Base-by-base conservation (phyloP, 1,140 invertebrate species). In the Leucophenga varia region DNA sequence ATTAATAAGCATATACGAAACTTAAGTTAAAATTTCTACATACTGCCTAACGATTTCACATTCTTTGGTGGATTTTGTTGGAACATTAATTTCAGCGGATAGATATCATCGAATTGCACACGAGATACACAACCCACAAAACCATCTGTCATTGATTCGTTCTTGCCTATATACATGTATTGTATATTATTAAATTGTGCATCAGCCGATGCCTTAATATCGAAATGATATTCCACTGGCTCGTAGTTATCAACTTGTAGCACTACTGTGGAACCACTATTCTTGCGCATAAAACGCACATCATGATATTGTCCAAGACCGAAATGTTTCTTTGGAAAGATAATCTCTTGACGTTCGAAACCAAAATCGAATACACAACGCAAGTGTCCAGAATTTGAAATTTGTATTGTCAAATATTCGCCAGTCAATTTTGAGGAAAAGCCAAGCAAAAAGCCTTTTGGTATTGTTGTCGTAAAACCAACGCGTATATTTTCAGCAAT, bases 111-210 rank as follows among this genome's bases (percentile, higher is more conserved):
- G 69, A 97, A 96, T 77, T 95, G 90, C 5, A 96, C 90, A 43
- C 93, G 77, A 17, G 89, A 95, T 34, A 98, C 86, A 70, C 94
- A 98, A 2, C 94, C 95, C 35, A 85, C 82, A 76, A 97, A 98
- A 2, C 91, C 92, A 63, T 91, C 89, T 19, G 77, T 79, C 87
- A 93, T 93, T 0, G 85, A 84, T 68, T 92, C 90, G 77, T 97
- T 97, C 57, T 84, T 84, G 0, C 94, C 95, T 48, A 97, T 89
- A 76, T 95, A 97, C 80, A 97, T 86, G 74, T 93, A 93, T 75
- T 94, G 89, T 31, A 97, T 91, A 72, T 94, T 93, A 75, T 97
- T 94, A 72, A 97, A 93, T 74, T 96, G 93, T 9, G 91, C 93
- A 78, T 97, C 94, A 2, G 91, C 91, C 0, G 88, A 91, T 2